phyloP scores from a whole-genome alignment of 2,113 vertebrate genomes.

The Spea multiplicata region DNA sequence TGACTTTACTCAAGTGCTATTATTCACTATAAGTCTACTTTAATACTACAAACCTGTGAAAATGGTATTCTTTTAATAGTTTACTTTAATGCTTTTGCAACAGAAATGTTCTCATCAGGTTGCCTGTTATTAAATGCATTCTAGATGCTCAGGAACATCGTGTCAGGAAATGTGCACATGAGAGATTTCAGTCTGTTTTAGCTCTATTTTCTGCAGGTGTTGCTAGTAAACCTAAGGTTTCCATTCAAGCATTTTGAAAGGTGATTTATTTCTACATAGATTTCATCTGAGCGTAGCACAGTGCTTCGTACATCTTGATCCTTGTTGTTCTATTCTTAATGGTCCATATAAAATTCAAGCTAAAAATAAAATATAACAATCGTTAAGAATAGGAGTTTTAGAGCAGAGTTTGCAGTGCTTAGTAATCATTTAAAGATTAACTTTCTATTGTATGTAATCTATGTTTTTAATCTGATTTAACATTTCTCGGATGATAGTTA shows the following conservation, averaged over 20 bases:
- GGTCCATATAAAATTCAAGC: conserved; percentile 35
- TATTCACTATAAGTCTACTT: no score
- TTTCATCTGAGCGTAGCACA: conserved; percentile 45
- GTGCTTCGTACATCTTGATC: conserved; percentile 44
- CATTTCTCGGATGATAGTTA: no score
- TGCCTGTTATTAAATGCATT: not conserved
- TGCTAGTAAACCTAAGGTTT: conserved; percentile 32
- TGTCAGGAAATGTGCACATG: not conserved
- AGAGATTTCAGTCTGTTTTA: conserved; percentile 18
- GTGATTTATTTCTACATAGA: conserved; percentile 47
- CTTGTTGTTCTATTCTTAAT: conserved; percentile 45
- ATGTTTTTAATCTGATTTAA: no score
- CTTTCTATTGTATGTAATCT: not conserved
- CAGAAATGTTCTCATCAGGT: not conserved
- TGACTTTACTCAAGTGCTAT: no score
- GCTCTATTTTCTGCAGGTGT: conserved; percentile 40
- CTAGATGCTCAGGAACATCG: not conserved
- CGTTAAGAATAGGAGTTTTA: conserved; percentile 33
- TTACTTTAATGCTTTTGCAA: no score
- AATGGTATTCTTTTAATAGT: no score
- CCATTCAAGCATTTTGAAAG: conserved; percentile 38
- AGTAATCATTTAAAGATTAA: conserved; percentile 27
- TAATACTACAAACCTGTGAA: no score
- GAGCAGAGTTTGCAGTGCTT: conserved; percentile 18
- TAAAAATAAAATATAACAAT: conserved; percentile 48